Base-by-base conservation (phyloP, 1,140 invertebrate genomes). In the Hetaerina americana region DNA sequence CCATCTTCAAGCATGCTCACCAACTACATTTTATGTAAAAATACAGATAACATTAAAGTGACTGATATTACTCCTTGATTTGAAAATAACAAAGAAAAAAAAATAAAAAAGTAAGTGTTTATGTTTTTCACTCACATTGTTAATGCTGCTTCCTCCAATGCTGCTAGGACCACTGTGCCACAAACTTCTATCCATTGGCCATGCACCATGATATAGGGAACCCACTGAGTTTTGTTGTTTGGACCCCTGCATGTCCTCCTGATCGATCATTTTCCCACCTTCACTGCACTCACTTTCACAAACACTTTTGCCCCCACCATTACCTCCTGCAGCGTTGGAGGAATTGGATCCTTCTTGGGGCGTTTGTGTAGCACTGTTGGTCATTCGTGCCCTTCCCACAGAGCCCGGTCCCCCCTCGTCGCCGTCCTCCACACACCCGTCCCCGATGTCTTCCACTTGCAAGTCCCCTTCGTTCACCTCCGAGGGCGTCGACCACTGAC, bases 161-260 rank as follows among this genome's bases (percentile, higher is more conserved):
- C 78, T 81, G 73, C 79, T 81, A 70, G 84, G 84, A 74, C 85
- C 84, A 74, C 80, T 84, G 72, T 81, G 81, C 85, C 84, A 86
- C 76, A 85, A 76, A 5, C 27, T 68, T 75, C 82, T 79, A 76
- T 88, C 87, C 27, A 87, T 86, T 22, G 88, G 88, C 89, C 89
- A 91, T 8, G 87, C 88, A 27, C 89, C 88, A 75, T 88, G 87
- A 78, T 89, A 90, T 0, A 88, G 79, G 26, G 80, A 81, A 15
- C 81, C 79, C 71, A 78, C 75, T 80, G 74, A 75, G 28, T 57
- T 57, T n/a, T 57, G 31, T 15, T 40, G 40, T n/a, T 57, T 57
- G 15, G 40, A 57, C 15, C 22, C 22, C 40, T 57, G 40, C 40
- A 57, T 57, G 40, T 57, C 40, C 15, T 57, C 40, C 22, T 57